Evolutionary conservation across 2,797 vertebrate species (phyloP), one percentile per base, ranked within the genome.

Genomic region (Gila robusta): DNA sequence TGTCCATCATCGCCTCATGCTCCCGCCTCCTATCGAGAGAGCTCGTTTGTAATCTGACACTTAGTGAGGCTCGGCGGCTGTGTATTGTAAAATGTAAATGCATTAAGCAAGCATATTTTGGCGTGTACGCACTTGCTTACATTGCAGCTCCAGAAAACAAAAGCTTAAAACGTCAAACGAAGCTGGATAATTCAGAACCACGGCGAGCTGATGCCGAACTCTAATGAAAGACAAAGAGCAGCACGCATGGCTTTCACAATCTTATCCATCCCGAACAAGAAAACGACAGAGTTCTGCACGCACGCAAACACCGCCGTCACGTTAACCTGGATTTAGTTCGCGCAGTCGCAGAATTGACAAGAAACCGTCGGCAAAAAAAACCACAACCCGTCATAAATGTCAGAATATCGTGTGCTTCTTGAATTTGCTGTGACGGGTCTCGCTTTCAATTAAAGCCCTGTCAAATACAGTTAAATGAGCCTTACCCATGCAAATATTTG

Each of bases 31-130:
- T 88, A 82, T 78, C 73, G 90, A 89, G 91, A 84, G 87, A 91
- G 93, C 92, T 91, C 91, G 92, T 93, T 85, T 94, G 95, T 95
- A 96, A 96, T 94, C 89, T 91, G 95, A 96, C 94, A 94, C 94
- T 93, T 91, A 90, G 89, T 91, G 92, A 89, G 91, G 72, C 91
- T 88, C 32, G 91, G 93, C 93, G 87, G 93, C 84, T 84, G 84
- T 94, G 92, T 94, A 93, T 93, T 94, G 94, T 94, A 95, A 93
- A 94, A 91, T 54, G 32, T 17, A 7, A 78, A 79, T 86, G 87
- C 83, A 23, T 59, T 71, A 78, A 76, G 87, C 80, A 52, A 62
- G 10, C 21, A 21, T 37, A 71, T 26, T 72, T 80, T 10, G 12
- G 23, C 35, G 52, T 35, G 69, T 11, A 26, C 10, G 54, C 23